phyloP scores from a whole-genome alignment of 2,888 invertebrate genomes.

The Aleiodes alternator region DNA sequence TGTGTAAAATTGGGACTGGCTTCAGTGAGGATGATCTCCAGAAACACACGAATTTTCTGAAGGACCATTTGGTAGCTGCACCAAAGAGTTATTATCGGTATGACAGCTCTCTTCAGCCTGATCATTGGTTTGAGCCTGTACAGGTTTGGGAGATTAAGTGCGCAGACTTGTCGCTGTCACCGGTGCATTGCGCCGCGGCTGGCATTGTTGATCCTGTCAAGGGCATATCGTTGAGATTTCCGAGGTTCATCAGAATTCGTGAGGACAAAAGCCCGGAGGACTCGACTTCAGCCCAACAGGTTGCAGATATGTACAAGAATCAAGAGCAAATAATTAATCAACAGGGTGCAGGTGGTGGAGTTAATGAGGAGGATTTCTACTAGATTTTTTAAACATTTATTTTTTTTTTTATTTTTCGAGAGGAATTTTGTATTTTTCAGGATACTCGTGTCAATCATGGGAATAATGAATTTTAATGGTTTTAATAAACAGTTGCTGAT shows the following conservation, averaged over 20 bases:
- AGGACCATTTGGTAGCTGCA: constrained; percentile 83
- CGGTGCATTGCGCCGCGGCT: constrained; percentile 91
- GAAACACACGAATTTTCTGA: constrained; percentile 85
- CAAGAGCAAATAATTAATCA: constrained; percentile 94
- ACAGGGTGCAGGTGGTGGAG: constrained; percentile 64
- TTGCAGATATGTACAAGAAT: constrained; percentile 91
- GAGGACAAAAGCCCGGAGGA: constrained; percentile 95
- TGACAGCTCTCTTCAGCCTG: constrained; percentile 85
- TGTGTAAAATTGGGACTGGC: constrained; percentile 96
- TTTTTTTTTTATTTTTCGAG: not conserved
- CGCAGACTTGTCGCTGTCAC: constrained; percentile 97
- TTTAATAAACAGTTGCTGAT: too few species aligned
- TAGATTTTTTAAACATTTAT: constrained; percentile 63
- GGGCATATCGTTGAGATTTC: constrained; percentile 97
- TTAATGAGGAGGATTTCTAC: constrained; percentile 81
- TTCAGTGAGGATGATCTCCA: constrained; percentile 94
- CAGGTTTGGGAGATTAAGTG: constrained; percentile 98
- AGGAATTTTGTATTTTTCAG: too few species aligned
- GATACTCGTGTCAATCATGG: too few species aligned
- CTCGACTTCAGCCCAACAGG: constrained; percentile 92
- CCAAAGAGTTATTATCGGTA: constrained; percentile 89
- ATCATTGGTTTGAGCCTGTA: constrained; percentile 92
- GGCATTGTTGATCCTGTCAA: constrained; percentile 92
- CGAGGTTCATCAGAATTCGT: constrained; percentile 91
- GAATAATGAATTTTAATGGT: too few species aligned